These are phyloP conservation scores for Seriola rivoliana DNA, from an alignment of 2,113 vertebrate genomes.

Conservation along the genomic window DNA sequence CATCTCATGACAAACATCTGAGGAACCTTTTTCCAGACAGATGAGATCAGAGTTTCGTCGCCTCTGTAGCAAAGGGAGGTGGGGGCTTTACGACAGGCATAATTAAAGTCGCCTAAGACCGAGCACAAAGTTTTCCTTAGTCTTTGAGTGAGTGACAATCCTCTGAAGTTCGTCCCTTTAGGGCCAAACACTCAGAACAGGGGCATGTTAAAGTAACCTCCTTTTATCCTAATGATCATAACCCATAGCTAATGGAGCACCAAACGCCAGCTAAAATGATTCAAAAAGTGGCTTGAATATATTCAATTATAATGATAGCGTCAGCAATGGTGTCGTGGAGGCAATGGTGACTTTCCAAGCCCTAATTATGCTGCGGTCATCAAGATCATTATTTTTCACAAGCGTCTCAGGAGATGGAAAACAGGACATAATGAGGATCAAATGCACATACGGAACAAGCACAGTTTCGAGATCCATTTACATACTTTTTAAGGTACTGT, in stretches of 20 bases:
- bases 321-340: constrained; percentile 35
- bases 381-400: constrained; percentile 78
- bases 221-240: constrained; percentile 79
- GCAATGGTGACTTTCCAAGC: constrained; percentile 59
- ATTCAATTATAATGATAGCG: constrained; percentile 76
- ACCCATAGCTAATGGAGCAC: constrained; percentile 77
- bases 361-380: constrained; percentile 75
- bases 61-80: constrained; percentile 54
- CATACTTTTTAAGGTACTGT: constrained; percentile 29
- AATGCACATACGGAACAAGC: constrained; percentile 40
- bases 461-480: constrained; percentile 34
- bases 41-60: constrained; percentile 79
- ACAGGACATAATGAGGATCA: constrained; percentile 69
- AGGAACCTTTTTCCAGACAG: constrained; percentile 69
- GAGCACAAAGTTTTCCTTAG: constrained; percentile 58
- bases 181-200: constrained; percentile 62
- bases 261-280: constrained; percentile 75
- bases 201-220: constrained; percentile 68
- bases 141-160: constrained; percentile 67
- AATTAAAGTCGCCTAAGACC: constrained; percentile 79
- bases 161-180: constrained; percentile 75
- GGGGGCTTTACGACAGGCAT: constrained; percentile 63
- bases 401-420: constrained; percentile 53
- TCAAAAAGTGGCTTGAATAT: constrained; percentile 72
- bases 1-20: constrained; percentile 79